Conservation (phyloP, 2,888 invertebrate species). For the Portevinia maculata region DNA sequence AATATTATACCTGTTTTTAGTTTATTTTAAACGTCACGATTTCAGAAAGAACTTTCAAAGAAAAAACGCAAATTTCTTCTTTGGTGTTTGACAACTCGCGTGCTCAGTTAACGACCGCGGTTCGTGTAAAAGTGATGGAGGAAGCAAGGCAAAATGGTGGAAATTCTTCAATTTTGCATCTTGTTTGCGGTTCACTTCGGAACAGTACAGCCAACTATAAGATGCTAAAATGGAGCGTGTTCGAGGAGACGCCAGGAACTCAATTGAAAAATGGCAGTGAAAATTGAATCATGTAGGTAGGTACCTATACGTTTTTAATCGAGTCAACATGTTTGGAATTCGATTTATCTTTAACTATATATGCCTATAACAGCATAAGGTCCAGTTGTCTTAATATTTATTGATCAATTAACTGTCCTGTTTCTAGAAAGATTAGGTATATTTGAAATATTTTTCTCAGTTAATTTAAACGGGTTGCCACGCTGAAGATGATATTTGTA, state of each 20-base stretch:
- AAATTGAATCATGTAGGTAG: too few relatives aligned
- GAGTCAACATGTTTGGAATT: too few relatives aligned
- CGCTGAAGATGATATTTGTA: too few relatives aligned
- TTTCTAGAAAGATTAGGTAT: too few relatives aligned
- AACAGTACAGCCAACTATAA: slow-evolving; percentile 43
- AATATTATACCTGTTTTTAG: slow-evolving; percentile 71
- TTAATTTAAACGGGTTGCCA: too few relatives aligned
- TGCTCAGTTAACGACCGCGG: slow-evolving; percentile 82
- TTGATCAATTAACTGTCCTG: too few relatives aligned
- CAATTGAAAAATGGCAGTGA: neutral
- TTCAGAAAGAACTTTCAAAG: slow-evolving; percentile 81
- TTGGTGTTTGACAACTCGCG: slow-evolving; percentile 79
- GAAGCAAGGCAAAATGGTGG: slow-evolving; percentile 72
- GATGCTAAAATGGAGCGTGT: neutral
- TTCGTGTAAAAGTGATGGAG: slow-evolving; percentile 81
- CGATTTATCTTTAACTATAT: too few relatives aligned
- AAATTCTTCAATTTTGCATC: slow-evolving; percentile 35
- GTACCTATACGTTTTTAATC: too few relatives aligned
- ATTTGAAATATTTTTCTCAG: too few relatives aligned
- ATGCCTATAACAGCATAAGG: too few relatives aligned
- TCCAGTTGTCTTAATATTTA: too few relatives aligned
- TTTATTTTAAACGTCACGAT: slow-evolving; percentile 81
- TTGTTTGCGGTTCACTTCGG: slow-evolving; percentile 22
- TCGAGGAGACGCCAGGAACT: neutral
- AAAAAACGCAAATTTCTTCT: slow-evolving; percentile 78